Evolutionary conservation across 2,113 vertebrate species (phyloP).

Genomic region (Hyaena hyaena): DNA sequence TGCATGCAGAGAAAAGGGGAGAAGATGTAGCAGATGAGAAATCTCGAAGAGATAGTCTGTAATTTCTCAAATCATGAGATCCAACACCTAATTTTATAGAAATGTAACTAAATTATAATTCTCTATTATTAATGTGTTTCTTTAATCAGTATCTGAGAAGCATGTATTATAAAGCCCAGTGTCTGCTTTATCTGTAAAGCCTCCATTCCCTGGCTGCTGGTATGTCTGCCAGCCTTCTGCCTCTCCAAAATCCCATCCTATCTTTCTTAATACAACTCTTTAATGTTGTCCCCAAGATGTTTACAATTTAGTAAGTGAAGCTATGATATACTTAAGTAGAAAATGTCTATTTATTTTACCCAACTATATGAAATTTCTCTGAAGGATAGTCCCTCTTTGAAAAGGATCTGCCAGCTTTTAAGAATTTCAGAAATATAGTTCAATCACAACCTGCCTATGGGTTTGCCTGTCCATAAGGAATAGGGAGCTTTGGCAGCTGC

Average conservation of each 20-base stretch:
- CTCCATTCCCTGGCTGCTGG: not conserved
- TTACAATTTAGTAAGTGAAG: not conserved
- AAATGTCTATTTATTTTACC: not conserved
- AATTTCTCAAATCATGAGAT: not conserved
- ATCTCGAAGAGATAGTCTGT: not conserved
- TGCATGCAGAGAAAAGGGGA: not conserved
- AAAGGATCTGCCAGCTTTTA: not conserved
- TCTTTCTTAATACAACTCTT: not conserved
- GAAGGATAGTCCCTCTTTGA: not conserved
- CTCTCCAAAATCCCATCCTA: not conserved
- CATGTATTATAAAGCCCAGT: not conserved
- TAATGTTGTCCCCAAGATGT: not conserved
- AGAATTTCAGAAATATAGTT: constrained; percentile 2
- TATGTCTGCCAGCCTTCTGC: not conserved
- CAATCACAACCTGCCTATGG: not conserved
- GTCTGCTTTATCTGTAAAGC: not conserved
- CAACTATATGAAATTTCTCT: not conserved
- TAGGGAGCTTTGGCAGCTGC: not conserved
- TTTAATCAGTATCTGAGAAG: not conserved
- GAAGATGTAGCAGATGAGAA: not conserved
- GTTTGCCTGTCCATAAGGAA: not conserved
- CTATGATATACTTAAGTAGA: not conserved
- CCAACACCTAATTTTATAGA: not conserved
- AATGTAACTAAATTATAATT: not conserved
- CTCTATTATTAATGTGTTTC: not conserved